A percentile compares a stretch with the other conserved stretches of the same genome.
Evolutionary conservation across 2,797 vertebrate species (phyloP).

Genomic region (Phalanger gymnotis): DNA sequence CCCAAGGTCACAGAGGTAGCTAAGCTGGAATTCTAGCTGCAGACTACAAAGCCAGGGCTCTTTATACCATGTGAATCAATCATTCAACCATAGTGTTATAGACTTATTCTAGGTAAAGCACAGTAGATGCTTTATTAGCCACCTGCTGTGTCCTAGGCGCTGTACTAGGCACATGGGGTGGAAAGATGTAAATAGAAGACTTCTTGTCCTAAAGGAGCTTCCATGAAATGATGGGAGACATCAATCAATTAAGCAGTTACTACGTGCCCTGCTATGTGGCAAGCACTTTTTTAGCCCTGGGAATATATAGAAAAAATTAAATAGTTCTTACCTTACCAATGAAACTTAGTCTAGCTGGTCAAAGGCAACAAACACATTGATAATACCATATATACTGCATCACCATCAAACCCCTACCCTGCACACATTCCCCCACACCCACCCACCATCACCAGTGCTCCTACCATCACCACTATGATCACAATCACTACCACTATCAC

Average conservation of each 20-base stretch:
- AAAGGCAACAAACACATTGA: not conserved
- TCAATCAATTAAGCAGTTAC: not conserved
- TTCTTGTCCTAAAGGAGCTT: not conserved
- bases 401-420: not conserved
- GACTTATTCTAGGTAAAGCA: not conserved
- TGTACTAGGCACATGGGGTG: not conserved
- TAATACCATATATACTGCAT: not conserved
- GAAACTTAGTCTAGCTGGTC: not conserved
- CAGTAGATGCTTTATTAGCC: not conserved
- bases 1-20: not conserved
- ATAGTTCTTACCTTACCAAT: not conserved
- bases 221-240: not conserved
- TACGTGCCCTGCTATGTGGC: not conserved
- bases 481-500: no score
- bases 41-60: not conserved
- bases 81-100: not conserved
- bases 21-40: not conserved
- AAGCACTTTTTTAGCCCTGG: not conserved
- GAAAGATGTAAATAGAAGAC: not conserved
- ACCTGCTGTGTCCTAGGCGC: not conserved
- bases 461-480: no score
- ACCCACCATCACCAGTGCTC: not conserved
- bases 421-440: not conserved
- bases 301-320: not conserved
- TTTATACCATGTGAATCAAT: not conserved